phyloP scores from a whole-genome alignment of 2,113 vertebrate genomes.

The Nibea albiflora region DNA sequence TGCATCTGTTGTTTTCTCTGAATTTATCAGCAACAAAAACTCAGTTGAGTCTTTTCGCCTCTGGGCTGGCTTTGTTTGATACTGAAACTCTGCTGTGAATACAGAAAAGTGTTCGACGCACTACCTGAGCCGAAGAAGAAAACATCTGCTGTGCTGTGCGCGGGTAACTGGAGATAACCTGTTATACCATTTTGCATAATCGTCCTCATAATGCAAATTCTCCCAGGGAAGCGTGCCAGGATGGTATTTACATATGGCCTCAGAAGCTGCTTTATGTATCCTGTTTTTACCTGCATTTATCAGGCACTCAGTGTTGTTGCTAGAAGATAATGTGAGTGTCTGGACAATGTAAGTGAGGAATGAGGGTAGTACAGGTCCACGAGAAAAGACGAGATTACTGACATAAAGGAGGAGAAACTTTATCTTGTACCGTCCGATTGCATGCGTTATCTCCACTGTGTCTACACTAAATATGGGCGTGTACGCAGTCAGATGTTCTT shows the following conservation, averaged over 20 bases:
- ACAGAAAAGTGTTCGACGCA: neutral
- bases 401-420: conserved; percentile 51
- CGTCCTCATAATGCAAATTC: conserved; percentile 29
- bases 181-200: conserved; percentile 40
- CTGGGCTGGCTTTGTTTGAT: conserved; percentile 27
- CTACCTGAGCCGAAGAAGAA: conserved; percentile 22
- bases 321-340: conserved; percentile 33
- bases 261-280: conserved; percentile 16
- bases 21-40: conserved; percentile 28
- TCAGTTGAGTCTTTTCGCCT: conserved; percentile 45
- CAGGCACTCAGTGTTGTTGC: conserved; percentile 26
- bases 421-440: conserved; percentile 21
- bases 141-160: neutral
- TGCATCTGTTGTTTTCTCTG: conserved; percentile 30
- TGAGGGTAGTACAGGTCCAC: neutral
- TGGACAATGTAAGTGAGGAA: conserved; percentile 22
- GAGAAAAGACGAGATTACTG: conserved; percentile 50
- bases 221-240: neutral
- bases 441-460: conserved; percentile 38
- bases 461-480: conserved; percentile 34
- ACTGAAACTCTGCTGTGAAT: conserved; percentile 22
- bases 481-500: conserved; percentile 11
- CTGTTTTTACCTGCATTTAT: neutral
- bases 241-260: neutral
- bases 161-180: conserved; percentile 46